These are phyloP conservation scores for Pollenia amentaria DNA, from an alignment of 2,888 invertebrate species.

Conservation along the genomic window DNA sequence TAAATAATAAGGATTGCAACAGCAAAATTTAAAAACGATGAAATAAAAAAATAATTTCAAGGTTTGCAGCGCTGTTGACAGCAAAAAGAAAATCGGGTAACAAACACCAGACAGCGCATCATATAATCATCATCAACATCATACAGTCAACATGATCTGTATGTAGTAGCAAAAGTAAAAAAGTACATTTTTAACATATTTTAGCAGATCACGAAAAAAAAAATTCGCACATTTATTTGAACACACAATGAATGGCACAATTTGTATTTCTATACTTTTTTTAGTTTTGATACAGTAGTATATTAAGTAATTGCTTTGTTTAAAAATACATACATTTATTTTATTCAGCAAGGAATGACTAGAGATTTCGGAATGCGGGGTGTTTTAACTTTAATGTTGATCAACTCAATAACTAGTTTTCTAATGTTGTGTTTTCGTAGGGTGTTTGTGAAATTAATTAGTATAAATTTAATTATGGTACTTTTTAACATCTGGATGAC, in stretches of 20 bases:
- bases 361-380: too few species aligned
- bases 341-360: neutral
- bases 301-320: slow-evolving; percentile 36
- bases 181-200: slow-evolving; percentile 49
- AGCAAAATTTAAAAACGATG: slow-evolving; percentile 71
- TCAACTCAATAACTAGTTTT: too few species aligned
- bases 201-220: slow-evolving; percentile 60
- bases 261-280: slow-evolving; percentile 54
- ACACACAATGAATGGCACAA: slow-evolving; percentile 55
- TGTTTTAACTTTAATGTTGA: too few species aligned
- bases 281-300: slow-evolving; percentile 21
- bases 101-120: slow-evolving; percentile 61
- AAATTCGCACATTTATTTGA: slow-evolving; percentile 7
- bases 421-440: too few species aligned
- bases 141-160: slow-evolving; percentile 20
- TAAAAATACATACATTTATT: slow-evolving; percentile 19
- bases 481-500: too few species aligned
- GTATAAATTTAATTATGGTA: too few species aligned
- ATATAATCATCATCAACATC: slow-evolving; percentile 49
- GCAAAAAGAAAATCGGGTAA: slow-evolving; percentile 72
- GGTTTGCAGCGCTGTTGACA: slow-evolving; percentile 80
- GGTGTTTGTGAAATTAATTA: too few species aligned
- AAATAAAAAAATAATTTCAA: slow-evolving; percentile 78
- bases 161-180: slow-evolving; percentile 49
- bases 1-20: slow-evolving; percentile 61